phyloP scores from a whole-genome alignment of 2,113 vertebrate species.

The Ammospiza caudacuta region DNA sequence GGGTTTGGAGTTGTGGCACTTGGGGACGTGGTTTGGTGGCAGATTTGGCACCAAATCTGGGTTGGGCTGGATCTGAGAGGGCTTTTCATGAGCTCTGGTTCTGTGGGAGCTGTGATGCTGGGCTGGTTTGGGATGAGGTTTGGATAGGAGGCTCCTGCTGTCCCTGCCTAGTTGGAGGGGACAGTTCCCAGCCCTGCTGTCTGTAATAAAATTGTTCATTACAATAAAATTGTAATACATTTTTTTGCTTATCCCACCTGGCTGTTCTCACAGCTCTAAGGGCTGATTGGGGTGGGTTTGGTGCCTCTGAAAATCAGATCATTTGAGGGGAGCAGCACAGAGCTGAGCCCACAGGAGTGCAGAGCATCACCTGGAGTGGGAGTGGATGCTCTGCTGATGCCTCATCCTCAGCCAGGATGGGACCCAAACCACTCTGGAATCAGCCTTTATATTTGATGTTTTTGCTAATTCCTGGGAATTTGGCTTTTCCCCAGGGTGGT shows the following conservation, averaged over 20 bases:
- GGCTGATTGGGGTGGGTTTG: neutral
- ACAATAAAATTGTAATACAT: no score
- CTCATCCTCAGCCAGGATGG: neutral
- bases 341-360: rapidly evolving
- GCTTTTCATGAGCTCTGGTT: neutral
- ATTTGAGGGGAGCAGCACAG: rapidly evolving
- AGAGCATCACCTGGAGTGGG: rapidly evolving
- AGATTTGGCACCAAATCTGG: neutral
- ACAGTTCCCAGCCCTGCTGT: neutral
- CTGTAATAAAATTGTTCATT: neutral
- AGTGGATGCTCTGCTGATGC: rapidly evolving
- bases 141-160: neutral
- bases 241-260: neutral
- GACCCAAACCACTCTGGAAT: neutral
- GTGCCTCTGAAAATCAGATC: no score
- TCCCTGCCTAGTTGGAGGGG: rapidly evolving
- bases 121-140: neutral
- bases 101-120: neutral
- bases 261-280: neutral
- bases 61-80: neutral
- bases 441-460: rapidly evolving
- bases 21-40: neutral
- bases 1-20: neutral
- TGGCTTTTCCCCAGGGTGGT: neutral
- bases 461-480: no score